phyloP scores from a whole-genome alignment of 1,140 invertebrate species.

The Atopsyche davidsoni region DNA sequence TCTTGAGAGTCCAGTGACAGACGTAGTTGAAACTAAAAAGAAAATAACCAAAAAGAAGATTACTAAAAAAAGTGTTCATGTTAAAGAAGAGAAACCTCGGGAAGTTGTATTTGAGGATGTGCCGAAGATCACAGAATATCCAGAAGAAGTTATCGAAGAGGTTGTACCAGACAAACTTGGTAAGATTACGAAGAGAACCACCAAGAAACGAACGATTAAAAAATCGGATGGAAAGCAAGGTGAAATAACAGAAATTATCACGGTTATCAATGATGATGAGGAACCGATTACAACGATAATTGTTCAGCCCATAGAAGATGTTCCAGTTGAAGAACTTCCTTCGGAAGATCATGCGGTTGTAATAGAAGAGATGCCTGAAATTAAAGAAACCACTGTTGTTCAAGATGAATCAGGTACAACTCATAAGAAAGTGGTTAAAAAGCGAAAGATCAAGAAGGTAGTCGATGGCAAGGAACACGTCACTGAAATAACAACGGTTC shows the following conservation, averaged over 20 bases:
- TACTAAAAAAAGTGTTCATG: conserved; percentile 25
- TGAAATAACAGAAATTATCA: conserved; percentile 44
- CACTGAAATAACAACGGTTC: conserved; percentile 39
- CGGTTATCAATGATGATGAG: conserved; percentile 46
- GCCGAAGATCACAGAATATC: conserved; percentile 35
- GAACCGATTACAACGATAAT: conserved; percentile 35
- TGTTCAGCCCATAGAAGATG: conserved; percentile 25
- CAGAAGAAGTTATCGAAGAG: conserved; percentile 42
- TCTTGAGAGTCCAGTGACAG: conserved; percentile 16
- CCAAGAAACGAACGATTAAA: conserved; percentile 38
- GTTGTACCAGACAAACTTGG: conserved; percentile 40
- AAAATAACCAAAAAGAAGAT: conserved; percentile 21
- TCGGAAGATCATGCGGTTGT: conserved; percentile 10
- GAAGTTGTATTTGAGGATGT: no score
- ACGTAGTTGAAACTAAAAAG: conserved; percentile 21
- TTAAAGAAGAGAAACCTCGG: no score
- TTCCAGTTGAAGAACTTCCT: conserved; percentile 19
- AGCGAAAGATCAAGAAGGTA: conserved; percentile 34
- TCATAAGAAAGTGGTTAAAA: conserved; percentile 32
- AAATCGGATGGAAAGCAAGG: conserved; percentile 39
- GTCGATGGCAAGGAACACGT: conserved; percentile 38
- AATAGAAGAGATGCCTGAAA: conserved; percentile 20
- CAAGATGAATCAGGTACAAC: conserved; percentile 30
- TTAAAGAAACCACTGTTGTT: neutral
- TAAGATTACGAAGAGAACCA: conserved; percentile 35